Conservation (phyloP, 35 echinoderm and acorn worm genomes). For the Strongylocentrotus purpuratus region DNA sequence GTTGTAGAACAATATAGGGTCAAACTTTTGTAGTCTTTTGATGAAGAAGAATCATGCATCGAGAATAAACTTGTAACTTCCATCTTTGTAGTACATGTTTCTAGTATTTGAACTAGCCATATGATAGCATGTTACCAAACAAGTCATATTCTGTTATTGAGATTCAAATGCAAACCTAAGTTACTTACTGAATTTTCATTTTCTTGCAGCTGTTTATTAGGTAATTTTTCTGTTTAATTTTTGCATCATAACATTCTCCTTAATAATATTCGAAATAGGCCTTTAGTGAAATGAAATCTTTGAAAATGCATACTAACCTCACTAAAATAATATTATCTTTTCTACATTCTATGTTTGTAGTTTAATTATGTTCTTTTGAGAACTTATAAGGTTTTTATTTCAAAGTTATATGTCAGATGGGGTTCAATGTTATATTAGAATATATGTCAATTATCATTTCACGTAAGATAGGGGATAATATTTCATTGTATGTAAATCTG, state of each 20-base stretch:
- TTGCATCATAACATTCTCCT: not conserved
- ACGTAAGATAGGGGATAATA: not conserved
- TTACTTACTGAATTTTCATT: not conserved
- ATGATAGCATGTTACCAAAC: not conserved
- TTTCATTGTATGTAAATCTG: conserved; percentile 38
- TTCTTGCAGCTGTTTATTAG: not conserved
- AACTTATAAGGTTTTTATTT: not conserved
- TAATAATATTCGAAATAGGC: not conserved
- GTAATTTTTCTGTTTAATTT: not conserved
- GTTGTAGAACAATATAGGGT: not conserved
- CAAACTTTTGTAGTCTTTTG: not conserved
- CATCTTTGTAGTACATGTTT: not conserved
- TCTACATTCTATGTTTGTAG: not conserved
- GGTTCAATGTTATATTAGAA: not conserved
- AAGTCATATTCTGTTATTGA: not conserved
- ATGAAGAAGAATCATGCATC: not conserved
- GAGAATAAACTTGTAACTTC: not conserved
- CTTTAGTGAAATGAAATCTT: not conserved
- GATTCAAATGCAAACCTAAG: not conserved
- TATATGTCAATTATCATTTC: not conserved
- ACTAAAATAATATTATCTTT: not conserved
- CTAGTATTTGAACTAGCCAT: not conserved
- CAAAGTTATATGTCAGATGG: conserved; percentile 3
- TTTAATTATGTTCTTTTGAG: not conserved
- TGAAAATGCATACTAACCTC: not conserved